These are phyloP conservation scores for Nibea albiflora DNA, from an alignment of 2,113 vertebrate genomes.

Conservation along the genomic window DNA sequence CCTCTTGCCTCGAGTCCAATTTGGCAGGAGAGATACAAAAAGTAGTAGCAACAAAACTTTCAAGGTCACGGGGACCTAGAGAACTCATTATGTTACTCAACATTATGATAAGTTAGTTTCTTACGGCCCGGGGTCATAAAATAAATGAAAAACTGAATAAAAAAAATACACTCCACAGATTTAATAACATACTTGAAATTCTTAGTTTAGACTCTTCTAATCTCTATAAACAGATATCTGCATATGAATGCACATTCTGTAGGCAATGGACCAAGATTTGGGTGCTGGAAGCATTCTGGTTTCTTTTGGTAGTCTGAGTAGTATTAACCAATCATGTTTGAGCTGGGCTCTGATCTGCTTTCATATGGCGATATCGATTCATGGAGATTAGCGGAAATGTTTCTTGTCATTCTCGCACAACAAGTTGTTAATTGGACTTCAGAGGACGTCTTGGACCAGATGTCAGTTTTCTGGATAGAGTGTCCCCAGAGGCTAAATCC, in stretches of 20 bases:
- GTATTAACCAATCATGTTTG: too few species aligned
- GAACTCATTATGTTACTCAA: not conserved
- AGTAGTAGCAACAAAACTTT: slow-evolving; percentile 14
- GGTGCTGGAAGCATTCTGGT: too few species aligned
- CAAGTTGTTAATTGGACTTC: too few species aligned
- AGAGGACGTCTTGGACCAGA: too few species aligned
- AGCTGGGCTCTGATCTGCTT: too few species aligned
- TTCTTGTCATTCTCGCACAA: too few species aligned
- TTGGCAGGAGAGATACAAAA: slow-evolving; percentile 14
- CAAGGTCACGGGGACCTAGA: slow-evolving; percentile 13
- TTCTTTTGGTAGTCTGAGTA: too few species aligned
- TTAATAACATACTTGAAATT: slow-evolving; percentile 25
- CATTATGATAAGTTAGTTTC: slow-evolving; percentile 24
- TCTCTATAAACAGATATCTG: not conserved
- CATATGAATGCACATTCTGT: too few species aligned
- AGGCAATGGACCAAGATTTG: too few species aligned
- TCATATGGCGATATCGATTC: too few species aligned
- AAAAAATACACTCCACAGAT: not conserved
- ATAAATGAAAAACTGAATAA: not conserved
- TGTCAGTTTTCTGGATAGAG: too few species aligned
- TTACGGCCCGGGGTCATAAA: slow-evolving; percentile 4
- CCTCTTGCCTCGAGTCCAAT: slow-evolving; percentile 8
- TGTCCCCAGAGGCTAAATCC: not conserved
- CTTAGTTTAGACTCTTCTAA: not conserved
- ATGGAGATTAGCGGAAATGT: too few species aligned